A percentile compares a stretch with the other conserved stretches of the same genome.
These are phyloP conservation scores for Ictidomys tridecemlineatus DNA, from an alignment of 2,113 vertebrate species.

Conservation along the genomic window DNA sequence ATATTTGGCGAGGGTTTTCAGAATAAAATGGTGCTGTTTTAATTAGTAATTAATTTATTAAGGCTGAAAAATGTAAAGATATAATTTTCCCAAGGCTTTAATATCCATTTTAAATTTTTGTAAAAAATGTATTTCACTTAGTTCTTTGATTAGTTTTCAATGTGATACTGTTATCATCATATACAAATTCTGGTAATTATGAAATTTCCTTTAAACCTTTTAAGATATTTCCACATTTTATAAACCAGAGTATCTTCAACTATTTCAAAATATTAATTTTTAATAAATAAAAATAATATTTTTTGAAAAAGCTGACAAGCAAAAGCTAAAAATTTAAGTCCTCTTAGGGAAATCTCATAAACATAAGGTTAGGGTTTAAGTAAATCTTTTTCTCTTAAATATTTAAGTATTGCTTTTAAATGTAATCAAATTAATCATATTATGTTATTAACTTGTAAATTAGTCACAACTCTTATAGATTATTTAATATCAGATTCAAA, in stretches of 20 bases:
- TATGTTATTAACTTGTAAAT: not conserved
- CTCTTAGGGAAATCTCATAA: not conserved
- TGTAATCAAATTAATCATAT: slow-evolving; percentile 16
- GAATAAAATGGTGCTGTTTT: not conserved
- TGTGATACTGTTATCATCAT: not conserved
- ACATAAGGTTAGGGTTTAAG: not conserved
- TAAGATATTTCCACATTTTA: not conserved
- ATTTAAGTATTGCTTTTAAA: not conserved
- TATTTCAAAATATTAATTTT: slow-evolving; percentile 39
- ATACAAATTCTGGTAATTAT: slow-evolving; percentile 13
- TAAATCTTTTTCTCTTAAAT: slow-evolving; percentile 8
- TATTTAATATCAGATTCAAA: slow-evolving; percentile 35
- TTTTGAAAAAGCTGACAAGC: not conserved
- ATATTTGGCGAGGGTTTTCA: not conserved
- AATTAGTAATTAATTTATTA: not conserved
- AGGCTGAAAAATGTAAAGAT: not conserved
- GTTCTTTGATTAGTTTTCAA: slow-evolving; percentile 39
- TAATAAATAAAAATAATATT: not conserved
- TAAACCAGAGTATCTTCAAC: not conserved
- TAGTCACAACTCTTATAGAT: not conserved
- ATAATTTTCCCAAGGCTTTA: not conserved
- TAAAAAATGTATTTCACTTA: not conserved
- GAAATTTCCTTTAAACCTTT: not conserved
- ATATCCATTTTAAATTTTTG: not conserved
- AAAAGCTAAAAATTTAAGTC: slow-evolving; percentile 32